Evolutionary conservation across 2,113 vertebrate species (phyloP), one percentile per base, ranked within the genome.

Genomic region (Condylura cristata): DNA sequence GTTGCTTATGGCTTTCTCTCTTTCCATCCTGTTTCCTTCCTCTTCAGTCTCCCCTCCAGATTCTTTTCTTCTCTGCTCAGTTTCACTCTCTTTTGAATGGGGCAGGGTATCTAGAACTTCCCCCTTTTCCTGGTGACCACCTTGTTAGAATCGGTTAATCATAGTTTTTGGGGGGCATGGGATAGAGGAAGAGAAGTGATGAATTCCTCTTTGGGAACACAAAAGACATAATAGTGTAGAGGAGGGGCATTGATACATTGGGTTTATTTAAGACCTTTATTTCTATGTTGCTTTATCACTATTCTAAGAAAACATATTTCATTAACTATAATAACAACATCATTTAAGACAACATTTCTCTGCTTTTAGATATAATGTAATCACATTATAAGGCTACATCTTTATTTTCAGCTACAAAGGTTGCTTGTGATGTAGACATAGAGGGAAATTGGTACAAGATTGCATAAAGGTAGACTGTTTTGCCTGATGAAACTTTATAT

Each of bases 131-230:
- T n/a, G n/a, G n/a, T n/a, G n/a, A n/a, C n/a, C n/a, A n/a, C n/a
- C n/a, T n/a, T n/a, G n/a, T n/a, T n/a, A n/a, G n/a, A n/a, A n/a
- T n/a, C n/a, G 79, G 16, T 37, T 86, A 39, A 70, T 70, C 83
- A 58, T 0, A 87, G 66, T 37, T 66, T 66, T 80, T 81, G 10
- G 9, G 60, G 12, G 12, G 6, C 18, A 9, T 26, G 84, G 26
- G 53, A 18, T 10, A 56, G 9, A 91, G 32, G 30, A 46, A 53
- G 22, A 92, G 17, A 39, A 84, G 13, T 91, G 56, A 72, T 66
- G 16, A 80, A 56, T 95, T 51, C 32, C 37, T 80, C 26, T 96
- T 79, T n/a, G 37, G 51, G 89, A 95, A 91, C 79, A 65, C 16
- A 92, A 46, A 44, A 84, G 90, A 44, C 32, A 32, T 37, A 60